These are phyloP conservation scores for Scaptomyza cyrtandrae DNA, from an alignment of 2,888 invertebrate species.

Conservation along the genomic window DNA sequence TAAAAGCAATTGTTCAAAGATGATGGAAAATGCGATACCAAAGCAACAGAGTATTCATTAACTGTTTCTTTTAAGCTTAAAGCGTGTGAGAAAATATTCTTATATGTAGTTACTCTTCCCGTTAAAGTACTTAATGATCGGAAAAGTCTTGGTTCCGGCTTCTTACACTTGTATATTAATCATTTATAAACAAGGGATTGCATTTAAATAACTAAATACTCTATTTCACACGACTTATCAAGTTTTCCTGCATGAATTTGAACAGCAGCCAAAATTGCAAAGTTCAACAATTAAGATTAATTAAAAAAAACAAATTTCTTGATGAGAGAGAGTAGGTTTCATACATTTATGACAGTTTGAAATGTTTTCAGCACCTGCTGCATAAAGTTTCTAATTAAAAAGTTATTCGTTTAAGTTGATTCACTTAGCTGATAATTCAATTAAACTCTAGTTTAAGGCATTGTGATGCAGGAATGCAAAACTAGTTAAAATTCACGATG, in stretches of 20 bases:
- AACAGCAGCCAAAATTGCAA: too few relatives aligned
- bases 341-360: background rate
- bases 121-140: background rate
- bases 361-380: conserved; percentile 18
- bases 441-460: conserved; percentile 36
- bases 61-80: conserved; percentile 14
- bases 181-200: too few relatives aligned
- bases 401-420: conserved; percentile 12
- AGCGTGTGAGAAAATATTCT: conserved; percentile 1
- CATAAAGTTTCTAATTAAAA: conserved; percentile 34
- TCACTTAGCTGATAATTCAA: conserved; percentile 31
- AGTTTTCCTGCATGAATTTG: too few relatives aligned
- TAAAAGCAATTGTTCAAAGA: conserved; percentile 27
- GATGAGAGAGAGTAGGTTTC: too few relatives aligned
- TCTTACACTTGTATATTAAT: too few relatives aligned
- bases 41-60: conserved; percentile 24
- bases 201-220: too few relatives aligned
- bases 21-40: conserved; percentile 40
- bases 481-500: conserved; percentile 63
- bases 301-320: too few relatives aligned
- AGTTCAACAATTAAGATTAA: too few relatives aligned
- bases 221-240: too few relatives aligned
- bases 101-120: background rate
- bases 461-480: conserved; percentile 20
- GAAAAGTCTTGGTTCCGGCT: too few relatives aligned